Percentiles rank a stretch among this genome's conserved stretches.
Conservation (phyloP, 2,888 invertebrate species). For the Aleiodes alternator region DNA sequence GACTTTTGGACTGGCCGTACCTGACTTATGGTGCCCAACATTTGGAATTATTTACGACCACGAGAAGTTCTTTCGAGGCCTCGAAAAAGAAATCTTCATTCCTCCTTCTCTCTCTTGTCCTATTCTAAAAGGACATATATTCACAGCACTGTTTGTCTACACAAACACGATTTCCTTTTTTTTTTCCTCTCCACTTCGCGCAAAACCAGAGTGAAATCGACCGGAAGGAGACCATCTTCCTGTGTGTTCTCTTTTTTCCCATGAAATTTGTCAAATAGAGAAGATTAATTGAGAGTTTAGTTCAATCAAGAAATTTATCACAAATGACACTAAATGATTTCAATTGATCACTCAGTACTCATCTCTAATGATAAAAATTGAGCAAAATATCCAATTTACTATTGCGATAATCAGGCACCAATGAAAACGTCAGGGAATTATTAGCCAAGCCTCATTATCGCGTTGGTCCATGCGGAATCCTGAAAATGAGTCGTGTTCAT, state of each 20-base stretch:
- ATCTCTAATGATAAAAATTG: background rate
- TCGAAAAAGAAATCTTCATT: constrained; percentile 56
- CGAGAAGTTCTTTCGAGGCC: constrained; percentile 52
- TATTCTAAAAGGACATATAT: constrained; percentile 42
- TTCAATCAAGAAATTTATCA: no score
- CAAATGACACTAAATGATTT: no score
- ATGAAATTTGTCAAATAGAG: constrained; percentile 19
- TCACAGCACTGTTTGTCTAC: constrained; percentile 45
- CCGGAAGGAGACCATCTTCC: constrained; percentile 47
- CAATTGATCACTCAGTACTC: constrained; percentile 2
- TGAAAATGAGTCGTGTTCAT: constrained; percentile 42
- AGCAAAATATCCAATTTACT: constrained; percentile 2
- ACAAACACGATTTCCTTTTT: constrained; percentile 43
- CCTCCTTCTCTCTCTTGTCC: constrained; percentile 49
- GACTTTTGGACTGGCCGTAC: constrained; percentile 60
- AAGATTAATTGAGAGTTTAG: background rate
- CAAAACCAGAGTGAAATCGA: constrained; percentile 45
- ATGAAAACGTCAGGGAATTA: constrained; percentile 14
- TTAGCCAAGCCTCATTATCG: background rate
- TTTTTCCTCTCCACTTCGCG: constrained; percentile 36
- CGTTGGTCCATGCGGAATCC: constrained; percentile 37
- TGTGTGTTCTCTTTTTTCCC: constrained; percentile 34
- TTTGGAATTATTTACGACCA: constrained; percentile 72
- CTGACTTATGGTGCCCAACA: constrained; percentile 74
- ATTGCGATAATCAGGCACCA: background rate